A percentile compares a stretch with the other conserved stretches of the same genome.
Conservation (phyloP, 2,797 vertebrate species). For the Scyliorhinus canicula region DNA sequence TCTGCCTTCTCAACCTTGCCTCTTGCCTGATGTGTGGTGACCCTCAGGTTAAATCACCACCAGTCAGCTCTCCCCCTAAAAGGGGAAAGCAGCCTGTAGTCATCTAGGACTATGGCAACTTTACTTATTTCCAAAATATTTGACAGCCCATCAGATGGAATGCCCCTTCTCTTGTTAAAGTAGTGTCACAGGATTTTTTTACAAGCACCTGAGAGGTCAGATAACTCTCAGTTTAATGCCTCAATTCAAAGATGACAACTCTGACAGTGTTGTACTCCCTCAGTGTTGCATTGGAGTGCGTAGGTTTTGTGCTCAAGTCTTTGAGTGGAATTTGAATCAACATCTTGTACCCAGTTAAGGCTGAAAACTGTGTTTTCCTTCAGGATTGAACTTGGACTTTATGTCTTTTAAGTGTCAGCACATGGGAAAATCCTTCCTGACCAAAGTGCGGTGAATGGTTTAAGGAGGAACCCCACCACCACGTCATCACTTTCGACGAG, state of each 20-base stretch:
- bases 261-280: neutral
- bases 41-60: no score
- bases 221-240: neutral
- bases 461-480: neutral
- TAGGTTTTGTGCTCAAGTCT: neutral
- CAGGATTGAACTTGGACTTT: neutral
- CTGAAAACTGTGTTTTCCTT: neutral
- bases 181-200: neutral
- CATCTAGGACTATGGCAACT: no score
- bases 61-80: no score
- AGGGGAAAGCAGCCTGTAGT: no score
- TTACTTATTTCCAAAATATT: no score
- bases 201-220: neutral
- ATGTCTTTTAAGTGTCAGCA: neutral
- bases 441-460: neutral
- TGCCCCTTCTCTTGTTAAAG: neutral
- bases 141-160: neutral
- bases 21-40: no score
- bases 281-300: neutral
- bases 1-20: no score
- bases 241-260: neutral
- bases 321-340: neutral
- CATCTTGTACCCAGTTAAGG: neutral
- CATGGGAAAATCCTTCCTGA: neutral
- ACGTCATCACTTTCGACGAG: neutral